Evolutionary conservation across 1,140 invertebrate genomes (phyloP).

Genomic region (Euwallacea similis): DNA sequence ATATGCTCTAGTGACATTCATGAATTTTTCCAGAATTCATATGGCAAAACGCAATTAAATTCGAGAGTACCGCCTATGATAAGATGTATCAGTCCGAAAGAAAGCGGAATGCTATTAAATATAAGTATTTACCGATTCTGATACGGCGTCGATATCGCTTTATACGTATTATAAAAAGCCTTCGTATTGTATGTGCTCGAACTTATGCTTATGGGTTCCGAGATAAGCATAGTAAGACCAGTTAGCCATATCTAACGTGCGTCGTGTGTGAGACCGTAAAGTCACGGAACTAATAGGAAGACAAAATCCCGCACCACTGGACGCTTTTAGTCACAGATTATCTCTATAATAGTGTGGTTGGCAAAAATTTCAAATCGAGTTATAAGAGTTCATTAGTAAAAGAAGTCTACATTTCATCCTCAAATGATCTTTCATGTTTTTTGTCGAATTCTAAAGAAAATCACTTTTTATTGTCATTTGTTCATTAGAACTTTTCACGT

Average conservation of each 20-base stretch:
- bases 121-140: conserved; percentile 9
- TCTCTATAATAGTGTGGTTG: not conserved
- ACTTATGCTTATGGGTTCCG: conserved; percentile 6
- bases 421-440: too few relatives aligned
- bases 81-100: not conserved
- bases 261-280: conserved; percentile 25
- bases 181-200: conserved; percentile 21
- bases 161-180: conserved; percentile 21
- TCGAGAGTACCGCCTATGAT: too few relatives aligned
- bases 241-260: conserved; percentile 24
- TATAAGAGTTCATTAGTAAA: too few relatives aligned
- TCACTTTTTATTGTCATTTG: too few relatives aligned
- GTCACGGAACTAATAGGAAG: conserved; percentile 19
- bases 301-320: conserved; percentile 7
- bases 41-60: too few relatives aligned
- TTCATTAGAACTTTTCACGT: too few relatives aligned
- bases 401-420: too few relatives aligned
- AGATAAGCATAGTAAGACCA: conserved; percentile 24
- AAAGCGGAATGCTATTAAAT: conserved; percentile 25
- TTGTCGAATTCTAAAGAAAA: too few relatives aligned
- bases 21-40: too few relatives aligned
- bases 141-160: conserved; percentile 17
- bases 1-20: too few relatives aligned
- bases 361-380: too few relatives aligned
- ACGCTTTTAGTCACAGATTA: conserved; percentile 10